A percentile compares a stretch with the other conserved stretches of the same genome.
These are phyloP conservation scores for Corythaeola cristata DNA, from an alignment of 2,113 vertebrate species.

Conservation along the genomic window DNA sequence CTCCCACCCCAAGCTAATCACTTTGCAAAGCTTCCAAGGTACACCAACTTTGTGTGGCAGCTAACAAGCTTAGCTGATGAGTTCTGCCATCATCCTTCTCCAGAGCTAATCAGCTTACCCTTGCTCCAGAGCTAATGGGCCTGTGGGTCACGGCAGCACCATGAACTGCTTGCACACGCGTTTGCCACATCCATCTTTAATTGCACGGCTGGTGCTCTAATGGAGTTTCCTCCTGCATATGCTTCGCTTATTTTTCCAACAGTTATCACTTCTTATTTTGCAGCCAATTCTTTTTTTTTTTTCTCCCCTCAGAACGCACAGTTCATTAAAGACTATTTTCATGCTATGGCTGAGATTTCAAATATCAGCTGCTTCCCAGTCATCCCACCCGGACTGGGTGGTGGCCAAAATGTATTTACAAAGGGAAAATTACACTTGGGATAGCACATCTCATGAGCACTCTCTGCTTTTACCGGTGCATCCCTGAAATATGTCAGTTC, in stretches of 20 bases:
- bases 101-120: conserved; percentile 63
- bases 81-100: conserved; percentile 57
- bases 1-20: conserved; percentile 50
- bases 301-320: neutral
- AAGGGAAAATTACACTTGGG: conserved; percentile 5
- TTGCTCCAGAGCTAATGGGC: conserved; percentile 57
- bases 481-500: neutral
- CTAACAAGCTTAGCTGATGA: conserved; percentile 68
- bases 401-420: conserved; percentile 46
- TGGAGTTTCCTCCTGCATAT: conserved; percentile 43
- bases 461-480: neutral
- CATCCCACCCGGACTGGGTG: conserved; percentile 16
- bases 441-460: neutral
- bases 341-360: conserved; percentile 23
- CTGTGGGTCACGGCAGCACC: conserved; percentile 45
- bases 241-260: neutral
- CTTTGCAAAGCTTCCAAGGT: conserved; percentile 57
- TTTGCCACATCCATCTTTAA: conserved; percentile 51
- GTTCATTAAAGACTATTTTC: conserved; percentile 54
- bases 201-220: conserved; percentile 22
- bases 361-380: conserved; percentile 44
- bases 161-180: neutral
- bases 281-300: conserved; percentile 20
- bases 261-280: conserved; percentile 39
- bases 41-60: conserved; percentile 46